Evolutionary conservation across 2,888 invertebrate species (phyloP).

Genomic region (Aromia moschata): DNA sequence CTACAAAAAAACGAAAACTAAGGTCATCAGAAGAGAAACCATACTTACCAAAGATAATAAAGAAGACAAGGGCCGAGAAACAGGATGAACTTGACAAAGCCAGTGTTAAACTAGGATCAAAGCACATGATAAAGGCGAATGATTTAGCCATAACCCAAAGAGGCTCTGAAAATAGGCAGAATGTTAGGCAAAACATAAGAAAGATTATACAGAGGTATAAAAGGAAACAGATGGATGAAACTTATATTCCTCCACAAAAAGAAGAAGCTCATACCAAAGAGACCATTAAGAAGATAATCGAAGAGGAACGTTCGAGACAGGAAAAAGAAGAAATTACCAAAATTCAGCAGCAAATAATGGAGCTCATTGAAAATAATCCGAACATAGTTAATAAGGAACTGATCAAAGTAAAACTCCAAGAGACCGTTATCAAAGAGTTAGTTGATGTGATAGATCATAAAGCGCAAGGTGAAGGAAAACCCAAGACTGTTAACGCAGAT

Average conservation of each 20-base stretch:
- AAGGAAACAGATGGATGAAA: constrained; percentile 43
- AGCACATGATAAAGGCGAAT: constrained; percentile 11
- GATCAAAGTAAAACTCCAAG: constrained; percentile 62
- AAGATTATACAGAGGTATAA: constrained; percentile 49
- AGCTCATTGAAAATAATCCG: constrained; percentile 63
- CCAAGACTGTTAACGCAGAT: not conserved
- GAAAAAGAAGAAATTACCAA: constrained; percentile 64
- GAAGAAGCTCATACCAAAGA: constrained; percentile 43
- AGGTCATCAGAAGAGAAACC: not conserved
- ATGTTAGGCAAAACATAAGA: constrained; percentile 49
- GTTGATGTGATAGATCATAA: constrained; percentile 43
- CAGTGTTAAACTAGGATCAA: not conserved
- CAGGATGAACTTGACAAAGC: not conserved
- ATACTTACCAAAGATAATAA: not conserved
- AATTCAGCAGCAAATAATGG: constrained; percentile 63
- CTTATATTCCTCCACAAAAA: constrained; percentile 1
- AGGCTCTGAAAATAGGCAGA: constrained; percentile 38
- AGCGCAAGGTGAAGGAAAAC: constrained; percentile 26
- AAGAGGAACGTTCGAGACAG: constrained; percentile 61
- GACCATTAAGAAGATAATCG: constrained; percentile 54
- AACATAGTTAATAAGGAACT: constrained; percentile 64
- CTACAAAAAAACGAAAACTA: constrained; percentile 2
- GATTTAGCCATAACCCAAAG: not conserved
- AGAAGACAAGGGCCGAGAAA: constrained; percentile 3
- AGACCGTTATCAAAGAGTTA: constrained; percentile 54